Percentiles rank a stretch among this genome's conserved stretches.
These are phyloP conservation scores for Zaprionus davidi DNA, from an alignment of 1,140 invertebrate species.

Conservation along the genomic window DNA sequence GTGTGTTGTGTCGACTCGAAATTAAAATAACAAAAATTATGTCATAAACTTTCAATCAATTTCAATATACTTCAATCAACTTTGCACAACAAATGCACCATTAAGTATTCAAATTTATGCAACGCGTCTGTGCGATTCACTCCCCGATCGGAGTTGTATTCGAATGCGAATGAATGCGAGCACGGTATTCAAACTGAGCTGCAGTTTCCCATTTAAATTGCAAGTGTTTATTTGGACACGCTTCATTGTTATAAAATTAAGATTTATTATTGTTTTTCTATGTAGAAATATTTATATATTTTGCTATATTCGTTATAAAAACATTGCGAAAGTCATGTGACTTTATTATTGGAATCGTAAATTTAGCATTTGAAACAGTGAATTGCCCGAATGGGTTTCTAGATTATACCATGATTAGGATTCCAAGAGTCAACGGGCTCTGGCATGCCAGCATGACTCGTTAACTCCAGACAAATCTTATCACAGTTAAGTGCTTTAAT, in stretches of 20 bases:
- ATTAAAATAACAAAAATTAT: conserved; percentile 61
- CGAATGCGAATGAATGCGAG: conserved; percentile 1
- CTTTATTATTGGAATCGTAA: conserved; percentile 1
- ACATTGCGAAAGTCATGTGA: background rate
- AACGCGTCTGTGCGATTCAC: conserved; percentile 36
- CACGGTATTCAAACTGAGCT: background rate
- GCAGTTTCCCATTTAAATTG: background rate
- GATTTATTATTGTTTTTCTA: background rate
- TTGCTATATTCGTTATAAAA: background rate
- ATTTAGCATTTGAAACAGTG: background rate
- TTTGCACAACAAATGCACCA: conserved; percentile 67
- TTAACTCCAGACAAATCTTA: conserved; percentile 14
- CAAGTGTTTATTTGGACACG: background rate
- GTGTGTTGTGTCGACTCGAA: conserved; percentile 34
- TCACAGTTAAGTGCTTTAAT: conserved; percentile 1
- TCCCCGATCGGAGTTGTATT: conserved; percentile 15
- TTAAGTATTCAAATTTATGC: conserved; percentile 76
- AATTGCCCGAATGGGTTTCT: background rate
- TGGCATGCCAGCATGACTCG: conserved; percentile 2
- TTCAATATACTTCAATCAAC: conserved; percentile 75
- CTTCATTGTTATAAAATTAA: conserved; percentile 1
- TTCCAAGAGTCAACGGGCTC: background rate
- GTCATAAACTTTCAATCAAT: conserved; percentile 76
- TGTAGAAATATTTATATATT: background rate
- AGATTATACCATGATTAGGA: conserved; percentile 12